Evolutionary conservation across 2,113 vertebrate species (phyloP).

Genomic region (Pagrus major): DNA sequence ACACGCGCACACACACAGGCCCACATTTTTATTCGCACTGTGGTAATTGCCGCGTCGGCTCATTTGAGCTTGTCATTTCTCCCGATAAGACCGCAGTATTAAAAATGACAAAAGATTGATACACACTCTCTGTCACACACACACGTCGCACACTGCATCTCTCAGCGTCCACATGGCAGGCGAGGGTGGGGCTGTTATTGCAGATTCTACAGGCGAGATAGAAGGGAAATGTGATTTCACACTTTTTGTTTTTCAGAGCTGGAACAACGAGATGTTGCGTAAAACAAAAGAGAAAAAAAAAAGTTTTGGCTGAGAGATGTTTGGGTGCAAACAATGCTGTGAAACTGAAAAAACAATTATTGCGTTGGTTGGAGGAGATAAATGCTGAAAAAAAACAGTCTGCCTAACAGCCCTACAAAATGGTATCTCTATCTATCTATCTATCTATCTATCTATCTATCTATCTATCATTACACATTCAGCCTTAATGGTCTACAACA

Average conservation of each 20-base stretch:
- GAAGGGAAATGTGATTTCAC: conserved; percentile 70
- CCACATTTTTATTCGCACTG: conserved; percentile 53
- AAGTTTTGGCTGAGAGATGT: conserved; percentile 38
- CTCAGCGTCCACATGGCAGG: conserved; percentile 24
- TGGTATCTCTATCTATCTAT: neutral
- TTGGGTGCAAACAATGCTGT: conserved; percentile 59
- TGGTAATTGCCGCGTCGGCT: conserved; percentile 74
- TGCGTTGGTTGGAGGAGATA: conserved; percentile 21
- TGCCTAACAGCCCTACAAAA: neutral
- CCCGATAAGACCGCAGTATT: conserved; percentile 76
- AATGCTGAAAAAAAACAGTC: conserved; percentile 21
- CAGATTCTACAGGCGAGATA: conserved; percentile 67
- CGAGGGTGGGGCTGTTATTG: conserved; percentile 62
- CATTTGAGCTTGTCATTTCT: conserved; percentile 78
- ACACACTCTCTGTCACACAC: conserved; percentile 50
- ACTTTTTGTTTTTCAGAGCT: conserved; percentile 63
- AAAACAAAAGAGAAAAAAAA: conserved; percentile 48
- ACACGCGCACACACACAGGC: conserved; percentile 19
- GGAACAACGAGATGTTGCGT: conserved; percentile 45
- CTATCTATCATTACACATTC: neutral
- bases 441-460: neutral
- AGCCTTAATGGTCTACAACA: neutral
- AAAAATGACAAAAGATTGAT: conserved; percentile 83
- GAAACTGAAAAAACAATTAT: conserved; percentile 45
- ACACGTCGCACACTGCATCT: conserved; percentile 43